Conservation (phyloP, 1,140 invertebrate genomes). For the Lineus longissimus region DNA sequence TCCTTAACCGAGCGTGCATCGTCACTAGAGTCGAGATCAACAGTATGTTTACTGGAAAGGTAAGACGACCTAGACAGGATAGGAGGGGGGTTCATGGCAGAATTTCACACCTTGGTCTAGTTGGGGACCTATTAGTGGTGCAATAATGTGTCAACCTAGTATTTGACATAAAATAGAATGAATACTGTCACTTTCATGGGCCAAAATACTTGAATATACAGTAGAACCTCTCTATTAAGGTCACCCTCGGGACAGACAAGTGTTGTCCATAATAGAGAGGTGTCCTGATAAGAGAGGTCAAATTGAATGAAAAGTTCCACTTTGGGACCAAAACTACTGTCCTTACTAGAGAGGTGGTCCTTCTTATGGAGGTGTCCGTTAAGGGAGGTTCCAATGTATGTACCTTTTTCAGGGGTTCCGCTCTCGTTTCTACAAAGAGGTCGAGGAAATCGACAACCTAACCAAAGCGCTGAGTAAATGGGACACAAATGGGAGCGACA, state of each 20-base stretch:
- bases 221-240: no score
- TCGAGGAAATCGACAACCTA: conserved; percentile 33
- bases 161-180: no score
- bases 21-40: conserved; percentile 39
- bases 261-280: no score
- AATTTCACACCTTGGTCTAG: background rate
- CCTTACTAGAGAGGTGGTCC: no score
- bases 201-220: no score
- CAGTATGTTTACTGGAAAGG: conserved; percentile 32
- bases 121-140: background rate
- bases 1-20: conserved; percentile 43
- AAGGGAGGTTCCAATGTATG: no score
- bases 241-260: no score
- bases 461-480: conserved; percentile 33
- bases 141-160: background rate
- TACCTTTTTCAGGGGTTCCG: conserved; percentile 33
- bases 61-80: background rate
- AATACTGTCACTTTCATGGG: no score
- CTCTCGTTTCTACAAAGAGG: conserved; percentile 26
- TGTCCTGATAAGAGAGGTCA: no score
- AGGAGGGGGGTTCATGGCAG: background rate
- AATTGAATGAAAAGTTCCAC: no score
- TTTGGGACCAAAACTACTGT: no score
- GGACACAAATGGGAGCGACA: conserved; percentile 36
- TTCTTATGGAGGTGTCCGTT: no score